Percentiles rank a stretch among this genome's conserved stretches.
Conservation (phyloP, 2,797 vertebrate genomes). For the Lepus oiostolus region DNA sequence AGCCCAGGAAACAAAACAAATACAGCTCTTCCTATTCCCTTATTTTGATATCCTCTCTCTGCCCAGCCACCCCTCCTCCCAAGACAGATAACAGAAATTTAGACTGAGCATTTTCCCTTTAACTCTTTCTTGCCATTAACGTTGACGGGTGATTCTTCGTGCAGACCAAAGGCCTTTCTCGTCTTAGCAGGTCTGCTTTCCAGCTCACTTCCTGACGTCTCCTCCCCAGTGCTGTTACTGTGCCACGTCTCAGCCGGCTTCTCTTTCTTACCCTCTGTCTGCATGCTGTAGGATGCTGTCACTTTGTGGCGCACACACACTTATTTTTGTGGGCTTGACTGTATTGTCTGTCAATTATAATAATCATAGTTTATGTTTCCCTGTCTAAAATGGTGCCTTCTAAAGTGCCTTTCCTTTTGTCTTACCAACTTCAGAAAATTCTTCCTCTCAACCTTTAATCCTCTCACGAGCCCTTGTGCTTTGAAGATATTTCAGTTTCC, state of each 20-base stretch:
- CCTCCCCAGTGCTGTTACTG: background rate
- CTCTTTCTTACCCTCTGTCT: background rate
- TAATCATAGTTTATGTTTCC: background rate
- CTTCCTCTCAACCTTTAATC: background rate
- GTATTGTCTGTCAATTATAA: background rate
- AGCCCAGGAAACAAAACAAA: conserved; percentile 74
- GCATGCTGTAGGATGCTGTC: too few relatives aligned
- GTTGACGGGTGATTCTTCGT: background rate
- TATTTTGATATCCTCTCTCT: conserved; percentile 71
- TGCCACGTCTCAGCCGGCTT: background rate
- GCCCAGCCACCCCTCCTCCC: background rate
- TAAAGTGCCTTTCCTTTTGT: conserved; percentile 30
- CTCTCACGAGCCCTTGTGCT: fast-evolving
- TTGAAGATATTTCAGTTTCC: background rate
- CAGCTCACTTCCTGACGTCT: background rate
- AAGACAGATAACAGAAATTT: conserved; percentile 47
- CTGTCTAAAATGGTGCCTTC: background rate
- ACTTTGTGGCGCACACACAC: too few relatives aligned
- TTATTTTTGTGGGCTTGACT: background rate
- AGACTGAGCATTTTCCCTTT: conserved; percentile 67
- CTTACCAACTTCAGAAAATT: background rate
- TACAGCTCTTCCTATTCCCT: conserved; percentile 65
- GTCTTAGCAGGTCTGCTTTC: background rate
- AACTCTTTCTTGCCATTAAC: conserved; percentile 68
- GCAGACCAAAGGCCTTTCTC: background rate